These are phyloP conservation scores for Kradibia gibbosae DNA, from an alignment of 1,140 invertebrate genomes.

Conservation along the genomic window DNA sequence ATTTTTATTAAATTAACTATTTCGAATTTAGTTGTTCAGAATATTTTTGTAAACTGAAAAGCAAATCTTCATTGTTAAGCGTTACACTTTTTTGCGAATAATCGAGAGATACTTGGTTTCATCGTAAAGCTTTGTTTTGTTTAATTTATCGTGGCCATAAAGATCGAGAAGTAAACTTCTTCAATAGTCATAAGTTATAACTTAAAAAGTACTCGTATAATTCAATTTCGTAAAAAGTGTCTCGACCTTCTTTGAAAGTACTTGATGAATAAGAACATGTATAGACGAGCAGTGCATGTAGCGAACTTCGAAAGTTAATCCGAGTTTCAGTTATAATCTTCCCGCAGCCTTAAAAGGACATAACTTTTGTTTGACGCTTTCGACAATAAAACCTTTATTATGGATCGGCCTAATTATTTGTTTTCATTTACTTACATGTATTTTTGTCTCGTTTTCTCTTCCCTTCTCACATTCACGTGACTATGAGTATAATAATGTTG, in stretches of 20 bases:
- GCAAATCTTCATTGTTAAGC: too few relatives aligned
- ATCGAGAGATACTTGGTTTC: not conserved
- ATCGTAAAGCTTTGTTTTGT: not conserved
- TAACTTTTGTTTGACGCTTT: slow-evolving; percentile 10
- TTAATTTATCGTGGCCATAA: not conserved
- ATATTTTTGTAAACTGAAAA: too few relatives aligned
- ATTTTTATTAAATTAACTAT: too few relatives aligned
- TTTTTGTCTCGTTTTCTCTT: not conserved
- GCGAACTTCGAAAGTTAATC: slow-evolving; percentile 1
- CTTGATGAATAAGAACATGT: not conserved
- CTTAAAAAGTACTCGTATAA: not conserved
- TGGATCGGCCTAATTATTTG: not conserved
- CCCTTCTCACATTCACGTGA: not conserved
- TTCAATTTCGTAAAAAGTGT: slow-evolving; percentile 7
- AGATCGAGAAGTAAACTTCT: not conserved
- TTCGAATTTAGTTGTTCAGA: too few relatives aligned
- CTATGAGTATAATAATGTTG: not conserved
- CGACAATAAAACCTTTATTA: not conserved
- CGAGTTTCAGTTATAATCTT: slow-evolving; percentile 5
- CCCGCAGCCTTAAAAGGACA: not conserved
- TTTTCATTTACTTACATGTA: not conserved
- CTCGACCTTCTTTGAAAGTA: not conserved
- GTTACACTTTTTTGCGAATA: too few relatives aligned
- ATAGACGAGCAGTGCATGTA: not conserved
- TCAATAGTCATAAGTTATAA: not conserved